Base-by-base conservation (phyloP, 1,140 invertebrate genomes). In the Asbolus verrucosus region DNA sequence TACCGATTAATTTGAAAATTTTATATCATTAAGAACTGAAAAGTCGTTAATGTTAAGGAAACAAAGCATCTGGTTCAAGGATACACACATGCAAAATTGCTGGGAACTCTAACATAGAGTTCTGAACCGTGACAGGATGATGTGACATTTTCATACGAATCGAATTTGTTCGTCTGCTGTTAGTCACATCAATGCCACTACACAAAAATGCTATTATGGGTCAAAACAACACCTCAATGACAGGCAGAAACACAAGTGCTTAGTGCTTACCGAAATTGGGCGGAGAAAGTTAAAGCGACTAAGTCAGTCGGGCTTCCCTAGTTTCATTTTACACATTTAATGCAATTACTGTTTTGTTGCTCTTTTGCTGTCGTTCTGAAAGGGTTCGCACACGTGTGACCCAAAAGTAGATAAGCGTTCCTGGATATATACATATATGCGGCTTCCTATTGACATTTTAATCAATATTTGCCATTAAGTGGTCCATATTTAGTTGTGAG, bases 11-110 rank as follows among this genome's bases (percentile, higher is more conserved):
- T 36, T 6, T 18, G 18, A 50, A 50, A 50, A 50, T 50, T 50
- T 50, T 50, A 50, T 27, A 54, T 54, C 21, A 54, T 54, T 54
- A 54, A 54, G 46, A 54, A 54, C 21, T 54, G 46, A 27, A 54
- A 27, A 54, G 21, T 54, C 46, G 46, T 54, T 54, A 54, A 21
- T 54, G 19, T 24, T 54, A 24, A 54, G 46, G 46, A 54, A 54
- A 54, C 46, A 54, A 54, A 54, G 46, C 46, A 54, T 54, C 46
- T 54, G 46, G 46, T 54, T 54, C 46, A 54, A 54, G 46, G 46
- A 54, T 54, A 54, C 46, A 54, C 46, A 54, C 46, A 54, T 54
- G 46, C 46, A 27, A 54, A 54, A 54, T 54, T 54, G 46, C 46
- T 54, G 46, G 46, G 46, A 54, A 54, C 24, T 24, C 46, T 54